These are phyloP conservation scores for Ophion costatus DNA, from an alignment of 2,888 invertebrate genomes.

Conservation along the genomic window DNA sequence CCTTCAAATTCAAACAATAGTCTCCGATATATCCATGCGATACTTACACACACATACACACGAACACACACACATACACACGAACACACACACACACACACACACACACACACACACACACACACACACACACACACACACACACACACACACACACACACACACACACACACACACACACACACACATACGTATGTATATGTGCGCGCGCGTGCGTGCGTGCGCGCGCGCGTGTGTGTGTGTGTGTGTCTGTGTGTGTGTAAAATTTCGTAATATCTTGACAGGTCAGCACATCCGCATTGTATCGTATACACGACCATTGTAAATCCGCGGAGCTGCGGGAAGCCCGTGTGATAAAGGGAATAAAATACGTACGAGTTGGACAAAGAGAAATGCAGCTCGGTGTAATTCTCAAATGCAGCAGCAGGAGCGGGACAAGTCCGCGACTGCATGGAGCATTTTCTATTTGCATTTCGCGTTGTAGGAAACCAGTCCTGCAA, in stretches of 20 bases:
- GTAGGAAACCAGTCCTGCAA: conserved; percentile 66
- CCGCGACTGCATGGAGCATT: conserved; percentile 64
- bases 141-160: no score
- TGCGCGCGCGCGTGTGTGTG: no score
- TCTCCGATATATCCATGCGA: no score
- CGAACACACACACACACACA: no score
- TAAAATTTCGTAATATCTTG: conserved; percentile 8
- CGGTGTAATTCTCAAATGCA: conserved; percentile 25
- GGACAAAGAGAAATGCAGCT: conserved; percentile 60
- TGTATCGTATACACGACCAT: not conserved
- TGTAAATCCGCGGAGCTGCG: not conserved
- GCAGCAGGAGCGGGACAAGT: conserved; percentile 31
- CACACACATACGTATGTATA: no score
- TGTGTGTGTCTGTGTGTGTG: not conserved
- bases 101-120: no score
- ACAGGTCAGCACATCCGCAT: conserved; percentile 17
- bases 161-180: no score
- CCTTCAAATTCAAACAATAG: no score
- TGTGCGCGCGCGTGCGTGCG: no score
- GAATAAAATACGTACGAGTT: conserved; percentile 31
- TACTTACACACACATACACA: no score
- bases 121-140: no score
- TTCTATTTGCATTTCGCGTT: conserved; percentile 71
- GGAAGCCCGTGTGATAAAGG: conserved; percentile 64
- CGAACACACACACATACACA: no score